Base-by-base conservation (phyloP, 2,888 invertebrate genomes). In the Plagiodera versicolora region DNA sequence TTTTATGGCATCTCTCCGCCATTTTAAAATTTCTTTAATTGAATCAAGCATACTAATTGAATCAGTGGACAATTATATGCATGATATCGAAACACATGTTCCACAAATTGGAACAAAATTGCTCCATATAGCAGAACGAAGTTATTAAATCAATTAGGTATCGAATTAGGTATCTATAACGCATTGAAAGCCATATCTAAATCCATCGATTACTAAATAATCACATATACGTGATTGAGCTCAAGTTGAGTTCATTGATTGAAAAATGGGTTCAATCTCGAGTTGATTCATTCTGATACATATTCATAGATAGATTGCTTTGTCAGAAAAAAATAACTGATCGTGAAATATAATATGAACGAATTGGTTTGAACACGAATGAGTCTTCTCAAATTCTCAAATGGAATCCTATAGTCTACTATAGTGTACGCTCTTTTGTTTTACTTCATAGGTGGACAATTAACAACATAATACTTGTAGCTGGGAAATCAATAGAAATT, bases 121-220 rank as follows among this genome's bases (percentile, higher is more conserved):
- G 46, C 46, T 47, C n/a, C 28, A 39, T 35, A 20, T 39, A 28
- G 49, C 49, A 56, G 32, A 35, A 50, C 56, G 28, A 44, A 49
- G 24, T 28, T 39, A 50, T 56, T 56, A 56, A 49, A 28, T 18
- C 50, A 56, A 56, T 56, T 49, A 56, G 50, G 32, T n/a, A 16
- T 30, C 17, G 30, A 50, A 50, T 50, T 50, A 50, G 32, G 50
- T 28, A 49, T 24, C 24, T 30, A 50, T 30, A 50, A 50, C 14
- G 39, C 39, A 39, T 14, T 30, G 50, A 18, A 30, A 50, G 50
- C 17, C 9, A 49, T 28, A 49, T n/a, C 39, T 39, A n/a, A 39
- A 14, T 39, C 14, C 11, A 39, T 39, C 6, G n/a, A n/a, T 10
- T 39, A 39, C 3, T 11, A n/a, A 14, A 39, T 4, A 4, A 10